phyloP scores from a whole-genome alignment of 2,888 invertebrate species.

The Andrena marginata region DNA sequence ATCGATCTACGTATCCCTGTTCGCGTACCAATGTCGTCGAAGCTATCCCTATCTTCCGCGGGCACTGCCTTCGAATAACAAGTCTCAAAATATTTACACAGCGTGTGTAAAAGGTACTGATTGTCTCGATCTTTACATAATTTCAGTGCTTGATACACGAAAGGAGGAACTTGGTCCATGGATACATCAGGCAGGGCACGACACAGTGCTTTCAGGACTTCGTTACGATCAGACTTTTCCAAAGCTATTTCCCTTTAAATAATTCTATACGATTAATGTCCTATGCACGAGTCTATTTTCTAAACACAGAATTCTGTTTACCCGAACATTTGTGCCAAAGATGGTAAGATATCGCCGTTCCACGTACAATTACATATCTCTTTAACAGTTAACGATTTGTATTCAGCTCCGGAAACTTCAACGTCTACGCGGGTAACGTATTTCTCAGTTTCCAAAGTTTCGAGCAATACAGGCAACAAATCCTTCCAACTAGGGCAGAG shows the following conservation, averaged over 20 bases:
- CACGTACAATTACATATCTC: conserved; percentile 88
- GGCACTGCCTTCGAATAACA: conserved; percentile 77
- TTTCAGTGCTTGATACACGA: conserved; percentile 89
- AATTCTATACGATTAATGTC: background rate
- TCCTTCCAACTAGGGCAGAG: conserved; percentile 88
- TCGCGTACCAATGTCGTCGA: conserved; percentile 75
- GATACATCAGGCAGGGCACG: conserved; percentile 87
- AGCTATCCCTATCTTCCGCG: conserved; percentile 64
- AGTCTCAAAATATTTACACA: conserved; percentile 86
- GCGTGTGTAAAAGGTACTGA: conserved; percentile 85
- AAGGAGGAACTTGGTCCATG: conserved; percentile 88
- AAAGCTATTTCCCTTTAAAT: conserved; percentile 82
- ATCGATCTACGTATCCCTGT: background rate
- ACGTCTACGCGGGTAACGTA: conserved; percentile 87
- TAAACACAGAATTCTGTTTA: conserved; percentile 76
- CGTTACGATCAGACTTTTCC: conserved; percentile 87
- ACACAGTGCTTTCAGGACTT: conserved; percentile 88
- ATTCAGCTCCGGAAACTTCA: conserved; percentile 87
- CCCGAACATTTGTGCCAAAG: conserved; percentile 90
- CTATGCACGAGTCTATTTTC: background rate
- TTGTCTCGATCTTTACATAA: conserved; percentile 86
- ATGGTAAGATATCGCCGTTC: conserved; percentile 87
- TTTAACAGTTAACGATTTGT: conserved; percentile 87
- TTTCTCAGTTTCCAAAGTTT: conserved; percentile 86
- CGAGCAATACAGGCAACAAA: conserved; percentile 88